These are phyloP conservation scores for Drosophila putrida DNA, from an alignment of 2,888 invertebrate genomes.

Conservation along the genomic window DNA sequence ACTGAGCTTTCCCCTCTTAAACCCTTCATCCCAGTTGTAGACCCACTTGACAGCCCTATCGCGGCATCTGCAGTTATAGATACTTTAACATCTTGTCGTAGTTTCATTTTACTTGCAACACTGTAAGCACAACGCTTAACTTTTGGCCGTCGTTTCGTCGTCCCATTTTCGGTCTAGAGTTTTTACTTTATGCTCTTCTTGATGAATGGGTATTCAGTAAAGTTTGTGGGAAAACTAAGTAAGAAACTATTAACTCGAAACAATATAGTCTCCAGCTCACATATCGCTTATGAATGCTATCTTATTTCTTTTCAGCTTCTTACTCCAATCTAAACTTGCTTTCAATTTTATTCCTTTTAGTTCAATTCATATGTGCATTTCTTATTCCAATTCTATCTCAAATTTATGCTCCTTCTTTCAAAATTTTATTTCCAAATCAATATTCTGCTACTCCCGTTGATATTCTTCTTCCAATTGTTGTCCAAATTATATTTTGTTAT, in stretches of 20 bases:
- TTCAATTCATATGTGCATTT: background rate
- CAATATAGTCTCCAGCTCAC: too few relatives aligned
- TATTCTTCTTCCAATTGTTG: background rate
- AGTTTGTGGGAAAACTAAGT: conserved; percentile 19
- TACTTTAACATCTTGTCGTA: conserved; percentile 53
- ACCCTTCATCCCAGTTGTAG: background rate
- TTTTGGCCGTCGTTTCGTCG: conserved; percentile 25
- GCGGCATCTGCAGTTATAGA: conserved; percentile 62
- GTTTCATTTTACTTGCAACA: conserved; percentile 57
- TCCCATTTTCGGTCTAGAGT: conserved; percentile 26
- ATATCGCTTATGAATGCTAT: too few relatives aligned
- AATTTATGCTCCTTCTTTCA: too few relatives aligned
- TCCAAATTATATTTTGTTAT: background rate
- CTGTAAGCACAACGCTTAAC: conserved; percentile 24
- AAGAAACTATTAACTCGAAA: background rate
- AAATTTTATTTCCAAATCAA: too few relatives aligned
- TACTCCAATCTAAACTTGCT: too few relatives aligned
- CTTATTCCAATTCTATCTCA: too few relatives aligned
- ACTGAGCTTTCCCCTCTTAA: conserved; percentile 21
- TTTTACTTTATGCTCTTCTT: conserved; percentile 12
- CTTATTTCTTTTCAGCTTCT: background rate
- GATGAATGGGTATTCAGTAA: conserved; percentile 31
- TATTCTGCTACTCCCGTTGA: background rate
- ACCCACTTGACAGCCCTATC: conserved; percentile 53
- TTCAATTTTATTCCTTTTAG: too few relatives aligned